Evolutionary conservation across 2,888 invertebrate species (phyloP).

Genomic region (Iphiclides podalirius): DNA sequence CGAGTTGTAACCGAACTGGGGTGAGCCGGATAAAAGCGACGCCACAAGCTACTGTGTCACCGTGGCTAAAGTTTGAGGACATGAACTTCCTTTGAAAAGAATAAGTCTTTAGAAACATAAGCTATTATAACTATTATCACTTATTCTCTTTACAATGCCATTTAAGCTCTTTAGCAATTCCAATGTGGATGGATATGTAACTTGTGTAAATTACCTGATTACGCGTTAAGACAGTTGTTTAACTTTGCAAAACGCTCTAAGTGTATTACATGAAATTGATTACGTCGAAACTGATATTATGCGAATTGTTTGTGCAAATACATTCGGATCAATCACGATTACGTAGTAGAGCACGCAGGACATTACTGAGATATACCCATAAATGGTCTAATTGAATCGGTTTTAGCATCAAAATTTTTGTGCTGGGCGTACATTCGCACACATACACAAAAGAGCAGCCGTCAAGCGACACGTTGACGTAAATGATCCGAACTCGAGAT

Average conservation of each 20-base stretch:
- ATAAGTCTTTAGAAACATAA: too few species aligned
- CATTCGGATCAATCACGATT: neutral
- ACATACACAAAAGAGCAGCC: slow-evolving; percentile 11
- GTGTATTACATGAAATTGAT: slow-evolving; percentile 1
- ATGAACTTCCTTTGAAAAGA: too few species aligned
- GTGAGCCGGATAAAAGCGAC: too few species aligned
- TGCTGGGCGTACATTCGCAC: neutral
- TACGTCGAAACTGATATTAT: slow-evolving; percentile 5
- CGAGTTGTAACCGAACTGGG: too few species aligned
- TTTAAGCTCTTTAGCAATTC: neutral
- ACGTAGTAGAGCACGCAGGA: neutral
- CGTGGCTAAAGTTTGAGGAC: too few species aligned
- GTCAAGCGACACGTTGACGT: slow-evolving; percentile 22
- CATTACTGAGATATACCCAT: neutral
- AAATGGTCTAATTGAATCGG: neutral
- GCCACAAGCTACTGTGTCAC: too few species aligned
- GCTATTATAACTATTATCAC: too few species aligned
- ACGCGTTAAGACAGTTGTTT: neutral
- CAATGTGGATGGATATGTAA: neutral
- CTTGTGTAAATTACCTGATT: neutral
- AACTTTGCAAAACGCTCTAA: neutral
- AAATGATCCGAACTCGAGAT: slow-evolving; percentile 21
- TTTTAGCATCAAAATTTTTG: neutral
- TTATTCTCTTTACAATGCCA: too few species aligned
- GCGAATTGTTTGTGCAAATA: slow-evolving; percentile 11